Percentiles rank a stretch among this genome's conserved stretches.
These are phyloP conservation scores for Microtus montanus DNA, from an alignment of 2,113 vertebrate species.

Conservation along the genomic window DNA sequence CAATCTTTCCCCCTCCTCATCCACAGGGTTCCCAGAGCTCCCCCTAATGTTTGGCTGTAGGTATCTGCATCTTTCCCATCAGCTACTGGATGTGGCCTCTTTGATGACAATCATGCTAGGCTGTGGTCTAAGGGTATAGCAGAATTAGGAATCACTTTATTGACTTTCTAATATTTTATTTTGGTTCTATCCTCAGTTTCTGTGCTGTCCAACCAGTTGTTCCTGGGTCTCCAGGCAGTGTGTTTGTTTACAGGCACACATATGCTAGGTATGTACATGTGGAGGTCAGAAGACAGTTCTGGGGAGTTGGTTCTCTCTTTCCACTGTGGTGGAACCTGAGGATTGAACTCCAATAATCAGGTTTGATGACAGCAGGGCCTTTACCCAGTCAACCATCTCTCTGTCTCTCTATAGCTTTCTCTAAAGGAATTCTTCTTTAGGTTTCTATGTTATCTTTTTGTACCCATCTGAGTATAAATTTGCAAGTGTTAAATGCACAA, in stretches of 20 bases:
- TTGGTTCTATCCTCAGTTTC: not conserved
- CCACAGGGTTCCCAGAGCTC: not conserved
- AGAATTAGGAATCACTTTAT: not conserved
- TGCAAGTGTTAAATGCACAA: not conserved
- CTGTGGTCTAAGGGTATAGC: not conserved
- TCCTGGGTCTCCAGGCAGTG: not conserved
- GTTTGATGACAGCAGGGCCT: not conserved
- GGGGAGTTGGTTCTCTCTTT: not conserved
- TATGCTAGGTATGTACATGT: not conserved
- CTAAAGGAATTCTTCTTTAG: not conserved
- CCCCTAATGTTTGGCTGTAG: not conserved
- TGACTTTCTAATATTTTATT: not conserved
- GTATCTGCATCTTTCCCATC: not conserved
- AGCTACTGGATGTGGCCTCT: not conserved
- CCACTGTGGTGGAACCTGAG: not conserved
- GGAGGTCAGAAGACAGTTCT: not conserved
- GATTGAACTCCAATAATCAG: not conserved
- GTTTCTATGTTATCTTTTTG: not conserved
- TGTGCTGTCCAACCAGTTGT: not conserved
- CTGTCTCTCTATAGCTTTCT: not conserved
- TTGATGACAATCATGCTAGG: not conserved
- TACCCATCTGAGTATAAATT: not conserved
- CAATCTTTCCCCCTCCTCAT: not conserved
- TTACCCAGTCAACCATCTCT: not conserved
- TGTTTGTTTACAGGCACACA: not conserved